These are phyloP conservation scores for Pterois miles DNA, from an alignment of 2,797 vertebrate species.

Conservation along the genomic window DNA sequence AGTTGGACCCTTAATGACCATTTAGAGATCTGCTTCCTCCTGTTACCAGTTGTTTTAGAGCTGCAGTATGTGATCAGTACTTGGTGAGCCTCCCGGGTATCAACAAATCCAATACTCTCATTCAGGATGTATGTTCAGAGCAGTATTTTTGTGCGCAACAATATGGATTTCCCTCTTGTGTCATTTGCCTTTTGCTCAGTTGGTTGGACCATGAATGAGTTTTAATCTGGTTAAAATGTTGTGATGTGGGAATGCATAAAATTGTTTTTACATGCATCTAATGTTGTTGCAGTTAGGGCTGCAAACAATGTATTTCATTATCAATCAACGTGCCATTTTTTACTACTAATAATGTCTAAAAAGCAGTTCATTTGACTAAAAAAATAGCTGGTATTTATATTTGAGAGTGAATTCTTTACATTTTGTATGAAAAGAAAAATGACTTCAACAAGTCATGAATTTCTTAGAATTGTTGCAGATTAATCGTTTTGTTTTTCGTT, in stretches of 20 bases:
- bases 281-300: background rate
- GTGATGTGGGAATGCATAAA: background rate
- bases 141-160: slow-evolving; percentile 17
- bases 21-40: slow-evolving; percentile 4
- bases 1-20: slow-evolving; percentile 2
- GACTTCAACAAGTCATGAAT: background rate
- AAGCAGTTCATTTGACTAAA: background rate
- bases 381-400: background rate
- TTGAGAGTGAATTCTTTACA: background rate
- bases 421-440: background rate
- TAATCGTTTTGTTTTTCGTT: too few relatives aligned
- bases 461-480: too few relatives aligned
- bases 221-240: background rate
- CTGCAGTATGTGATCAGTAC: slow-evolving; percentile 27
- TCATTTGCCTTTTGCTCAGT: slow-evolving; percentile 23
- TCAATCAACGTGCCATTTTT: background rate
- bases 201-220: background rate
- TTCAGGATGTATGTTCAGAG: slow-evolving; percentile 28
- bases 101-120: slow-evolving; percentile 33
- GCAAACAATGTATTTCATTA: background rate
- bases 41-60: slow-evolving; percentile 20
- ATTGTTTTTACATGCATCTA: background rate
- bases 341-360: background rate
- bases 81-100: slow-evolving; percentile 19
- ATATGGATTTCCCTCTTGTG: slow-evolving; percentile 41